These are phyloP conservation scores for Metalampra italica DNA, from an alignment of 2,888 invertebrate genomes.

Conservation along the genomic window DNA sequence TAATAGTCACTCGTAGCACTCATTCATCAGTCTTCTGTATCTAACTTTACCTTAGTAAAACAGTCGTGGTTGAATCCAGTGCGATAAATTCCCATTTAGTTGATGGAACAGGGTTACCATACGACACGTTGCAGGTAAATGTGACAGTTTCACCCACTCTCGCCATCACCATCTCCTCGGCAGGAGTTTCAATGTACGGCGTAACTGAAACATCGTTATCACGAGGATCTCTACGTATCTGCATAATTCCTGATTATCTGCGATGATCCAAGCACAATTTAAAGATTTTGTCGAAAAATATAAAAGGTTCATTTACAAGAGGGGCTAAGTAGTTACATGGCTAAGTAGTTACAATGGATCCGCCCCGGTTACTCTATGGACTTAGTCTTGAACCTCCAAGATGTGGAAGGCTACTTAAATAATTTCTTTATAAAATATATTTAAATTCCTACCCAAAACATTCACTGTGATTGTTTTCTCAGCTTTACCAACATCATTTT, in stretches of 20 bases:
- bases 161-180: constrained; percentile 19
- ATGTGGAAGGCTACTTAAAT: too few relatives aligned
- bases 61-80: constrained; percentile 25
- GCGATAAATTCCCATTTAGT: constrained; percentile 50
- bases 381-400: too few relatives aligned
- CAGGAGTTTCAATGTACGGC: constrained; percentile 47
- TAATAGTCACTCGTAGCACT: too few relatives aligned
- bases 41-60: constrained; percentile 38
- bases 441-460: constrained; percentile 43
- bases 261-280: too few relatives aligned
- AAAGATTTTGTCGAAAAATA: too few relatives aligned
- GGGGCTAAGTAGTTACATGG: too few relatives aligned
- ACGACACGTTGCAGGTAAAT: constrained; percentile 39
- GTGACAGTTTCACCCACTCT: constrained; percentile 26
- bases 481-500: constrained; percentile 46
- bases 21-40: too few relatives aligned
- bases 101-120: constrained; percentile 46
- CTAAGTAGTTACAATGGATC: too few relatives aligned
- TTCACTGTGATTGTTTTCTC: constrained; percentile 38
- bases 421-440: background rate
- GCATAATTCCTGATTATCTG: too few relatives aligned
- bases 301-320: too few relatives aligned
- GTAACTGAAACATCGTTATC: constrained; percentile 34
- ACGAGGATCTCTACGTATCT: background rate
- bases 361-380: too few relatives aligned